Evolutionary conservation across 2,797 vertebrate species (phyloP).

Genomic region (Sebastiscus tertius): DNA sequence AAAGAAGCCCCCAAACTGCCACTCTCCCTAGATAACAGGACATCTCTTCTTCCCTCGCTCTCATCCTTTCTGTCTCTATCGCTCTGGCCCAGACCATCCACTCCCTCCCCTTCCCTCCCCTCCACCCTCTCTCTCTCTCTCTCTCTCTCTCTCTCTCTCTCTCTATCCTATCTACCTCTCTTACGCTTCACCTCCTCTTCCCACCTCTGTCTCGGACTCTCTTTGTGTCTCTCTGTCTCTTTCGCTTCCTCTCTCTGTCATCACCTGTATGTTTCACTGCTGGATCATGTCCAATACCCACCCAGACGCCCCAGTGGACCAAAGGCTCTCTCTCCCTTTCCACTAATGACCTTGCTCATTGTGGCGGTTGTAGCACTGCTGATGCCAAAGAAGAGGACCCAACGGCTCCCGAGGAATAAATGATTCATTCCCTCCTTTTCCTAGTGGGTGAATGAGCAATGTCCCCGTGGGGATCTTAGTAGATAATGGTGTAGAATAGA

Average conservation of each 20-base stretch:
- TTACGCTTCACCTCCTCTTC: constrained; percentile 35
- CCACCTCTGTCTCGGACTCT: constrained; percentile 13
- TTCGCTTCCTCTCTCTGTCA: constrained; percentile 34
- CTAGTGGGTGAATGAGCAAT: constrained; percentile 8
- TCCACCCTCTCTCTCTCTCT: neutral
- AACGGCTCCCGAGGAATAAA: constrained; percentile 45
- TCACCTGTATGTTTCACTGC: constrained; percentile 39
- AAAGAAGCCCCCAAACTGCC: constrained; percentile 50
- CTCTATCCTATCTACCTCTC: constrained; percentile 19
- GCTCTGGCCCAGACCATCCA: constrained; percentile 20
- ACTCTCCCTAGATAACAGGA: constrained; percentile 49
- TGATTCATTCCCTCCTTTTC: constrained; percentile 59
- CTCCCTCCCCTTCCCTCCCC: constrained; percentile 1
- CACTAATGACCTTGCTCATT: constrained; percentile 55
- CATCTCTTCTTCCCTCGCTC: constrained; percentile 10
- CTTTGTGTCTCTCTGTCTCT: constrained; percentile 21
- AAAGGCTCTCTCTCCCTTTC: constrained; percentile 22
- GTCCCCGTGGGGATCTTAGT: constrained; percentile 9
- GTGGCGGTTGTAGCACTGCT: constrained; percentile 27
- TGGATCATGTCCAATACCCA: constrained; percentile 51
- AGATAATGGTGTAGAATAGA: constrained; percentile 33
- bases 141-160: neutral
- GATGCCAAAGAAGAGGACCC: constrained; percentile 21
- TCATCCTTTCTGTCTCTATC: constrained; percentile 30
- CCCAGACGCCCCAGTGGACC: constrained; percentile 33